Evolutionary conservation across 92 coral and sea anemone genomes (phyloP), one percentile per base, ranked within the genome.

Genomic region (Heteractis magnifica): DNA sequence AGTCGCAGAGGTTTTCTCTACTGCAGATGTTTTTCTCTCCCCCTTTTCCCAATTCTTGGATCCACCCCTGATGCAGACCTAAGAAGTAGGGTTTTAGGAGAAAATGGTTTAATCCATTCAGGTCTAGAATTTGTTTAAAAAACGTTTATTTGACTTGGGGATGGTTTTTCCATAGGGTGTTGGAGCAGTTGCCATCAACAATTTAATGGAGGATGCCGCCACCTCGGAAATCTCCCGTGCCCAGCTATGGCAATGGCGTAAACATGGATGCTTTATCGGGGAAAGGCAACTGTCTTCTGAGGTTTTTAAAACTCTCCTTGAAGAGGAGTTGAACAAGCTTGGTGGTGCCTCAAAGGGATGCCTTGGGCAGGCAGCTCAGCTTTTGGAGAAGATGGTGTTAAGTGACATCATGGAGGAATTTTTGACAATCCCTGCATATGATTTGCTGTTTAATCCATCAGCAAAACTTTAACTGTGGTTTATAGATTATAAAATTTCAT

Each of bases 161-260:
- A 34, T 34, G 44, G 14, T 18, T 62, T 16, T 62, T 62, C 23
- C 23, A 18, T 51, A 95, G 98, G 98, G 98, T 74, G 62, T 90
- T 70, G 98, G 98, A 18, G 98, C 98, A 4, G 98, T 87, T 50
- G 98, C 98, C 49, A 85, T 95, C 14, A 92, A 95, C 84, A 95
- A 95, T 75, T 78, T 95, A 73, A 95, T 95, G 98, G 98, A 95
- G 84, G 98, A 95, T 86, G 98, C 98, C 49, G 98, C 98, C 14
- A 95, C 98, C 11, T 93, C 98, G 8, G 98, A 95, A 82, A 95
- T 95, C 78, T 95, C 98, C 18, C 90, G 98, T 53, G 98, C 92
- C 21, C 98, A 95, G 81, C 98, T 95, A 6, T 95, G 98, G 98
- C 98, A 95, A 80, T 95, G 98, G 98, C 81, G 90, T 41, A 81